Conservation (phyloP, 2,113 vertebrate species). For the Mus spicilegus region DNA sequence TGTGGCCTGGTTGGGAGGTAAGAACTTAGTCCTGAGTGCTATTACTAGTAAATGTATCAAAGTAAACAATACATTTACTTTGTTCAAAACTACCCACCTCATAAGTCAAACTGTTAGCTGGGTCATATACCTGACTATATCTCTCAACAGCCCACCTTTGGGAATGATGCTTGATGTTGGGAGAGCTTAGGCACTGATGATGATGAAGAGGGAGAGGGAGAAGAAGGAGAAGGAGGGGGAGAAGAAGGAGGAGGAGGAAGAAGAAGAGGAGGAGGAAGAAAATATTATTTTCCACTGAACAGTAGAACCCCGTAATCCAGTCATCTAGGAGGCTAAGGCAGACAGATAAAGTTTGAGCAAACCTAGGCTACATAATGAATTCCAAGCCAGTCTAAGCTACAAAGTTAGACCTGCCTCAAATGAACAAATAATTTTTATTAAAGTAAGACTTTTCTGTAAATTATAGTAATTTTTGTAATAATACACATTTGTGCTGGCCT, state of each 20-base stretch:
- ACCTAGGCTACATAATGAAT: background rate
- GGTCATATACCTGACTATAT: slow-evolving; percentile 90
- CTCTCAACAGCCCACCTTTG: slow-evolving; percentile 93
- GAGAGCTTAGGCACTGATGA: slow-evolving; percentile 93
- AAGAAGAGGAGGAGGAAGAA: no score
- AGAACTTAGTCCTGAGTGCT: slow-evolving; percentile 70
- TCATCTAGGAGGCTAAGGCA: background rate
- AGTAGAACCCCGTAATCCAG: background rate
- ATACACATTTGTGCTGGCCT: slow-evolving; percentile 27
- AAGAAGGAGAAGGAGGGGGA: no score
- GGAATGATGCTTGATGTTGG: slow-evolving; percentile 94
- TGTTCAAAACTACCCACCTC: slow-evolving; percentile 36
- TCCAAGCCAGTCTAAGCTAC: background rate
- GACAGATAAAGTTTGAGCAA: background rate
- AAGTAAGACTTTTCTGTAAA: slow-evolving; percentile 44
- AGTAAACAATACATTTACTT: background rate
- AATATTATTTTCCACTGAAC: slow-evolving; percentile 91
- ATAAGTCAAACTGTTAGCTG: background rate
- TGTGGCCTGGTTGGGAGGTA: slow-evolving; percentile 98
- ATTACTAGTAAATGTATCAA: slow-evolving; percentile 39
- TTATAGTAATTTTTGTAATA: slow-evolving; percentile 41
- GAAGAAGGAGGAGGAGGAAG: no score
- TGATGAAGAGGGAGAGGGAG: slow-evolving; percentile 86
- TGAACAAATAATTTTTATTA: slow-evolving; percentile 42
- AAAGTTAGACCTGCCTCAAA: background rate